phyloP scores from a whole-genome alignment of 2,888 invertebrate species.

The Mayetiola destructor region DNA sequence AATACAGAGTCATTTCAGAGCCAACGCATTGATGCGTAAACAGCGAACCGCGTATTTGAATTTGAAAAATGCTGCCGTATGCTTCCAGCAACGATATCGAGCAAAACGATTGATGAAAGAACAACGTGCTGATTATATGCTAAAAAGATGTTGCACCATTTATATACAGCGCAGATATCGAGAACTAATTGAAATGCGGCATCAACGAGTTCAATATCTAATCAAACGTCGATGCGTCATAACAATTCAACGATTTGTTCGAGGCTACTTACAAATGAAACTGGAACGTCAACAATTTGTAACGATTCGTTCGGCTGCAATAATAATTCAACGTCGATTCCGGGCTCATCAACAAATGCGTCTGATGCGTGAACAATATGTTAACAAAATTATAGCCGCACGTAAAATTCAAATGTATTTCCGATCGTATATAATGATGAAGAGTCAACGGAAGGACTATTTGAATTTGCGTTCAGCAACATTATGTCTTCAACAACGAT shows the following conservation, averaged over 20 bases:
- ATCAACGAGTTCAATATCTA: slow-evolving; percentile 17
- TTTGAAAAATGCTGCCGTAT: slow-evolving; percentile 26
- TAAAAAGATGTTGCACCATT: slow-evolving; percentile 25
- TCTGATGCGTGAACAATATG: slow-evolving; percentile 22
- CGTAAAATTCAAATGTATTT: slow-evolving; percentile 14
- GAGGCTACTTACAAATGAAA: slow-evolving; percentile 27
- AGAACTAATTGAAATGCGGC: slow-evolving; percentile 14
- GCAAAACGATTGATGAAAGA: slow-evolving; percentile 24
- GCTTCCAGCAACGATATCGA: slow-evolving; percentile 35
- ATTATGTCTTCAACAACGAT: slow-evolving; percentile 13
- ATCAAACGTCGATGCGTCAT: slow-evolving; percentile 21
- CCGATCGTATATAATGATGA: slow-evolving; percentile 23
- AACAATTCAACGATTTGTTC: slow-evolving; percentile 34
- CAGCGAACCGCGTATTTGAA: slow-evolving; percentile 28
- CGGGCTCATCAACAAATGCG: slow-evolving; percentile 23
- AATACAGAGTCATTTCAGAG: slow-evolving; percentile 36
- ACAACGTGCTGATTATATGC: slow-evolving; percentile 21
- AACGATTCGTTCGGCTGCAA: slow-evolving; percentile 22
- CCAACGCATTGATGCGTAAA: slow-evolving; percentile 28
- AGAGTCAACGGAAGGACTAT: slow-evolving; percentile 26
- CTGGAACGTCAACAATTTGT: slow-evolving; percentile 25
- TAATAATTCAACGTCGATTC: slow-evolving; percentile 32
- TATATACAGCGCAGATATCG: slow-evolving; percentile 29
- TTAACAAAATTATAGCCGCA: slow-evolving; percentile 15
- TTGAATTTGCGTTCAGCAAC: slow-evolving; percentile 17